Evolutionary conservation across 2,888 invertebrate genomes (phyloP), one percentile per base, ranked within the genome.

Genomic region (Heliconius sara): DNA sequence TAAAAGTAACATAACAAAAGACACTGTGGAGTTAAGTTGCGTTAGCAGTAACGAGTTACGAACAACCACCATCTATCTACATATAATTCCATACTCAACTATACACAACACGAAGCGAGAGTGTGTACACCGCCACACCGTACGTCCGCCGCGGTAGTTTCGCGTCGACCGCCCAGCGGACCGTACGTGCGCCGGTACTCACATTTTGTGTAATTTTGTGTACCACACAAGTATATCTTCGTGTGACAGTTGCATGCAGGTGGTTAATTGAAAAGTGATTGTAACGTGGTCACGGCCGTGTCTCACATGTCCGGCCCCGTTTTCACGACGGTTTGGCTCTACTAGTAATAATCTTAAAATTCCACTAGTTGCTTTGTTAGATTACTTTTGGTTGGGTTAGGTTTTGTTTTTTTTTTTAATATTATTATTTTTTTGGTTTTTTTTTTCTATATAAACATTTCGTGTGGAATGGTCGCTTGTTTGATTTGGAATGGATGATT

Each of bases 251-350:
- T 92, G 91, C 91, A 92, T 91, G 91, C 94, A 94, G 94, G 94
- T 94, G 94, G 91, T 91, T 95, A 93, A 93, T 94, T 93, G 94
- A 94, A 95, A 95, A 95, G 95, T 95, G 95, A 94, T 94, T 94
- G 95, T 93, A 94, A 92, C 87, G 90, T 91, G 95, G 95, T 92
- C 95, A 94, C 92, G 94, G 95, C 92, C 94, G 93, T 91, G 90
- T 91, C 93, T 93, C 93, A 93, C 91, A 93, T 94, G 94, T 94
- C 94, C 95, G 94, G 93, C 92, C 93, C 92, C 93, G 94, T 94
- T 95, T 94, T 94, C 93, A 93, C 94, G 94, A 85, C 85, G 84
- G 86, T 84, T 86, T 22, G 87, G 85, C 85, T 84, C 83, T 83
- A 60, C 10, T 60, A 60, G 1, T 60, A 60, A n/a, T 12, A n/a